A percentile compares a stretch with the other conserved stretches of the same genome.
These are phyloP conservation scores for Gambusia holbrooki DNA, from an alignment of 2,113 vertebrate genomes.

Conservation along the genomic window DNA sequence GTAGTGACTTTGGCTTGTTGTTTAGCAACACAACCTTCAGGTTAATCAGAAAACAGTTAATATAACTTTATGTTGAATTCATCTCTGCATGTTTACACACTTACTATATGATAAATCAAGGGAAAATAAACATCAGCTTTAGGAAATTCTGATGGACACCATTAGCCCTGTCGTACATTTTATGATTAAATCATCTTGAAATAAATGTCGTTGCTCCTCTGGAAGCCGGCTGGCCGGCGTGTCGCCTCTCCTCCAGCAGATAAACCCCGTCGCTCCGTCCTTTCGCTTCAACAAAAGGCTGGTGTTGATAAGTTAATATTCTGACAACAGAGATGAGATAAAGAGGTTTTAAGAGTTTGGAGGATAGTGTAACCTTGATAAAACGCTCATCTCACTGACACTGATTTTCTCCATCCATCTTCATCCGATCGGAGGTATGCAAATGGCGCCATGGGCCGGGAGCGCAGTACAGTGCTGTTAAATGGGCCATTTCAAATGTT, in stretches of 20 bases:
- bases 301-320: slow-evolving; percentile 78
- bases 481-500: slow-evolving; percentile 89
- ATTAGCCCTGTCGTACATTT: background rate
- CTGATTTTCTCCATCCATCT: slow-evolving; percentile 91
- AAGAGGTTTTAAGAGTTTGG: slow-evolving; percentile 83
- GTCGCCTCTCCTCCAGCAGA: slow-evolving; percentile 36
- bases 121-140: background rate
- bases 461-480: slow-evolving; percentile 84
- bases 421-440: slow-evolving; percentile 93
- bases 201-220: background rate
- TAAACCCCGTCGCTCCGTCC: slow-evolving; percentile 45
- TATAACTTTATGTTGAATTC: slow-evolving; percentile 25
- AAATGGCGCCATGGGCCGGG: slow-evolving; percentile 84
- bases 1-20: too few species aligned
- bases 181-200: background rate
- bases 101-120: background rate
- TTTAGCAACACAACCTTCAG: too few species aligned
- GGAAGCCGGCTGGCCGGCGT: slow-evolving; percentile 41
- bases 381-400: slow-evolving; percentile 89
- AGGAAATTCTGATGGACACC: background rate
- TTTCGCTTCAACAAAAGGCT: slow-evolving; percentile 46
- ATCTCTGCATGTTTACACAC: background rate
- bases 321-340: slow-evolving; percentile 77
- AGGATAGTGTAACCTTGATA: slow-evolving; percentile 93
- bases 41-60: too few species aligned